These are phyloP conservation scores for Ligdia adustata DNA, from an alignment of 2,888 invertebrate species.

Conservation along the genomic window DNA sequence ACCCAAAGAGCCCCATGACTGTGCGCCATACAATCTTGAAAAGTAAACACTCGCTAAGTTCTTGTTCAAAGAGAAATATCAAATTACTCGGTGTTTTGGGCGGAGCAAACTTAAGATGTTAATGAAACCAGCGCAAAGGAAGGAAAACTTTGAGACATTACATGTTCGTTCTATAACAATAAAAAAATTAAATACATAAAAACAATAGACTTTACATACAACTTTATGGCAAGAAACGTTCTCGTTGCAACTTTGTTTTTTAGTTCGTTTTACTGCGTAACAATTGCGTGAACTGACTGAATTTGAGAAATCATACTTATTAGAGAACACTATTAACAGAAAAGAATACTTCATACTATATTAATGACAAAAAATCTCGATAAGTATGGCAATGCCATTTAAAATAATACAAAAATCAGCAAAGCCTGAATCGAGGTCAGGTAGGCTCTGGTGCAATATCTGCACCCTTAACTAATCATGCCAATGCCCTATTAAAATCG, in stretches of 20 bases:
- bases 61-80: conserved; percentile 23
- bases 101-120: conserved; percentile 17
- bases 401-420: too few relatives aligned
- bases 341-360: too few relatives aligned
- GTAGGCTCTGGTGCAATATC: conserved; percentile 5
- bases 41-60: conserved; percentile 21
- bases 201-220: too few relatives aligned
- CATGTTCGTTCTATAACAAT: neutral
- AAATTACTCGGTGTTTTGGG: conserved; percentile 17
- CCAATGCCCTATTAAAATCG: conserved; percentile 25
- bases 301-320: too few relatives aligned
- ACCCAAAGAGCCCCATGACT: conserved; percentile 20
- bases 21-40: conserved; percentile 22
- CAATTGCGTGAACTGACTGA: too few relatives aligned
- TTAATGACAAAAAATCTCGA: too few relatives aligned
- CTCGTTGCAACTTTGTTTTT: too few relatives aligned
- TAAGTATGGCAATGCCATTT: too few relatives aligned
- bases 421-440: conserved; percentile 12
- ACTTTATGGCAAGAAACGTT: too few relatives aligned
- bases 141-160: neutral
- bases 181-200: too few relatives aligned
- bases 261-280: too few relatives aligned
- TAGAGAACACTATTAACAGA: too few relatives aligned
- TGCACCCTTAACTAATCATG: conserved; percentile 16
- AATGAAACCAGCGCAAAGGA: conserved; percentile 14